A percentile compares a stretch with the other conserved stretches of the same genome.
Conservation (phyloP, 2,797 vertebrate species). For the Crypturellus tataupa region DNA sequence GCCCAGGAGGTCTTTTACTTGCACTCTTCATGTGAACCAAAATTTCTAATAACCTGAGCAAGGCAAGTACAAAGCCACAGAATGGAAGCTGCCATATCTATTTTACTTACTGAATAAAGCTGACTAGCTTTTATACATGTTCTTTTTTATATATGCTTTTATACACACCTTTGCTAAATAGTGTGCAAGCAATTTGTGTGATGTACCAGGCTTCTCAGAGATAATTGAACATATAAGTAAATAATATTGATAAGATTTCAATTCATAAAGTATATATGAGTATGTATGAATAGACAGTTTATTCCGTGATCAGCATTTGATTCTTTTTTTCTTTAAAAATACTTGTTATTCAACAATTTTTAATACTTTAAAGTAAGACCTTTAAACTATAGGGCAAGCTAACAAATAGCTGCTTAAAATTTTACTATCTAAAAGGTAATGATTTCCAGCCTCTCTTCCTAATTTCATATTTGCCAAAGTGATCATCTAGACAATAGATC, state of each 20-base stretch:
- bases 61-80: not conserved
- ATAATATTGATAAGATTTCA: not conserved
- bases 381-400: not conserved
- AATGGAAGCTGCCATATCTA: not conserved
- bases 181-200: not conserved
- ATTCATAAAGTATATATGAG: accelerated
- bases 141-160: not conserved
- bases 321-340: not conserved
- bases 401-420: not conserved
- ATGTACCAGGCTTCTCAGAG: not conserved
- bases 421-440: not conserved
- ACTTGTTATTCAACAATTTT: not conserved
- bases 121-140: not conserved
- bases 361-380: not conserved
- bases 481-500: not conserved
- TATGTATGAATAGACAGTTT: not conserved
- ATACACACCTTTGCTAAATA: not conserved
- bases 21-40: not conserved
- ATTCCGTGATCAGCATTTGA: not conserved
- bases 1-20: not conserved
- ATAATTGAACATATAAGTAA: not conserved
- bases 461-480: not conserved
- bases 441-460: not conserved
- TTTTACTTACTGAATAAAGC: not conserved
- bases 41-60: not conserved